phyloP scores from a whole-genome alignment of 2,113 vertebrate genomes.

The Brienomyrus brachyistius region DNA sequence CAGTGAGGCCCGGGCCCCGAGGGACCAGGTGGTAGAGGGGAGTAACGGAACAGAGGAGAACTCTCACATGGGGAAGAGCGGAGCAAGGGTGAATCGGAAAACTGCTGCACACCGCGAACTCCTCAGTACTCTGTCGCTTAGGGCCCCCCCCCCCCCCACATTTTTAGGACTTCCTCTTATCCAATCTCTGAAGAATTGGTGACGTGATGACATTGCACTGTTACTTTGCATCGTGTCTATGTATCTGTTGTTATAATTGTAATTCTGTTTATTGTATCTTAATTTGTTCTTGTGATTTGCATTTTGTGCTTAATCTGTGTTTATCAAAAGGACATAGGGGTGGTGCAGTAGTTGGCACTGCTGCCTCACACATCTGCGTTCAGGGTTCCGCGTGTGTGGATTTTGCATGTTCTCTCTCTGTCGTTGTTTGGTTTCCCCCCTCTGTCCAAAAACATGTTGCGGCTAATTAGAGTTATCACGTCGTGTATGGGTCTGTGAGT shows the following conservation, averaged over 20 bases:
- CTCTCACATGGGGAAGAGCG: background rate
- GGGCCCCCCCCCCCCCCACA: background rate
- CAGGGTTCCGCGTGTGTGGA: too few relatives aligned
- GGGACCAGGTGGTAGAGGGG: background rate
- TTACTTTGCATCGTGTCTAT: background rate
- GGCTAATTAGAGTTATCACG: too few relatives aligned
- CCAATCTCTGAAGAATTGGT: background rate
- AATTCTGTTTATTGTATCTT: background rate
- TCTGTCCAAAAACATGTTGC: too few relatives aligned
- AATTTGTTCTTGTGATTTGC: background rate
- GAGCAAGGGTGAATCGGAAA: background rate
- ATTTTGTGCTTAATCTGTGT: background rate
- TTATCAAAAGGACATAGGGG: background rate
- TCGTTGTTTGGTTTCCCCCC: too few relatives aligned
- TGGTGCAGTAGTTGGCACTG: too few relatives aligned
- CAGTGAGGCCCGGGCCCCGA: background rate
- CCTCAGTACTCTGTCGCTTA: background rate
- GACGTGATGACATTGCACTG: background rate
- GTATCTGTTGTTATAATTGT: background rate
- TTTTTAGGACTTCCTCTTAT: background rate
- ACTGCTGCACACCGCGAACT: background rate
- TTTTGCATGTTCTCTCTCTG: too few relatives aligned
- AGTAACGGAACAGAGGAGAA: background rate
- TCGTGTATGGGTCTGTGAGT: too few relatives aligned
- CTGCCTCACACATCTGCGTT: too few relatives aligned